Evolutionary conservation across 35 echinoderm and acorn worm species (phyloP), one percentile per base, ranked within the genome.

Genomic region (Stichopus chloronotus): DNA sequence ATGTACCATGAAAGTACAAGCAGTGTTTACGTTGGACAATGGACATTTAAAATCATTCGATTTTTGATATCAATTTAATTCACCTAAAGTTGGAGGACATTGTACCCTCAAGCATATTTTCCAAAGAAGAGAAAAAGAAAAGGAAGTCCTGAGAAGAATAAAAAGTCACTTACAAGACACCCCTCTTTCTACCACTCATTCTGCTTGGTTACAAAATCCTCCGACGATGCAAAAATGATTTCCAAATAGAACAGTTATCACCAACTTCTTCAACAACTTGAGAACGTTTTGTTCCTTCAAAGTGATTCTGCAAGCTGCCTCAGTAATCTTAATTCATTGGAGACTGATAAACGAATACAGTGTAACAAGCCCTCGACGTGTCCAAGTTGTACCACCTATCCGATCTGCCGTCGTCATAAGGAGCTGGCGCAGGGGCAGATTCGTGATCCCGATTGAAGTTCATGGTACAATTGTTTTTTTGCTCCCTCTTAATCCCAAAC

Each of bases 141-240:
- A 43, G 30, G 3, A 61, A 24, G 19, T 74, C 69, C 69, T 55
- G 16, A 10, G 13, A 55, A 83, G 55, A 83, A 83, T 20, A 58
- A 57, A 85, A 85, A 7, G 22, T 85, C 8, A 85, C 82, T 85
- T 58, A 85, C 82, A 85, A 58, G 3, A 85, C 82, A 19, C 82
- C 82, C 58, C 82, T 85, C 55, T 85, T 85, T 58, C 82, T 58
- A 11, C 82, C 82, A 85, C 82, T 85, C 82, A 85, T 85, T 85
- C 58, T 85, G 4, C 6, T 16, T 58, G 19, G 17, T 21, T 85
- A 16, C 69, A 19, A n/a, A n/a, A n/a, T 74, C 22, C 69, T 74
- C 69, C 17, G 17, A 74, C 22, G 30, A 16, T 16, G 69, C 19
- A n/a, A 65, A 65, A 43, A 65, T 14, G 61, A 5, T 65, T 65